A percentile compares a stretch with the other conserved stretches of the same genome.
These are phyloP conservation scores for Dolichallabes microphthalmus DNA, from an alignment of 2,113 vertebrate species.

Conservation along the genomic window DNA sequence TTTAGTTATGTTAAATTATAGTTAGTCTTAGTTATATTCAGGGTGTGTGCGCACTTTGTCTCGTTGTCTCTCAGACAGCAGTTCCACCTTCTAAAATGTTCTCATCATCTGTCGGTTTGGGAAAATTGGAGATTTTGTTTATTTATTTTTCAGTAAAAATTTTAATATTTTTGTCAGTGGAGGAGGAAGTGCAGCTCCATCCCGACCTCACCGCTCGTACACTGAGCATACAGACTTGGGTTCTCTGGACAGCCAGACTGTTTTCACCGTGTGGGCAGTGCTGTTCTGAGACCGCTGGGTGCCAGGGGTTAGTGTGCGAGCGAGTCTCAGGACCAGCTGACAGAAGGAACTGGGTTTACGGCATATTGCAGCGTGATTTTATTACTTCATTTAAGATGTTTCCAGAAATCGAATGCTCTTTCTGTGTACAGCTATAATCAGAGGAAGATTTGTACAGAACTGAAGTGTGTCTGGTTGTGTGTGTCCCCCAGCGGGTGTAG, in stretches of 20 bases:
- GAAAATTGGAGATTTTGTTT: no score
- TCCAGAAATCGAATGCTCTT: background rate
- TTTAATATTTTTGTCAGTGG: background rate
- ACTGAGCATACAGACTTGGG: background rate
- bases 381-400: no score
- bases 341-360: background rate
- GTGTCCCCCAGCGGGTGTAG: background rate
- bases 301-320: background rate
- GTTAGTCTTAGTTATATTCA: no score
- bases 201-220: background rate
- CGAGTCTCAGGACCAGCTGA: background rate
- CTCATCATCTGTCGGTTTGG: no score
- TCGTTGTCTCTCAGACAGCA: no score
- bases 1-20: no score
- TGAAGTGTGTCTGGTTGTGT: no score
- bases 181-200: background rate
- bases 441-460: background rate
- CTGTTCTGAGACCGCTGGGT: background rate
- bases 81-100: no score
- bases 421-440: background rate
- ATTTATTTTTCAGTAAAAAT: no score
- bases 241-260: background rate
- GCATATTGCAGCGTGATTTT: background rate
- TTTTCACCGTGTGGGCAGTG: background rate
- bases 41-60: no score